A percentile compares a stretch with the other conserved stretches of the same genome.
These are phyloP conservation scores for Asbolus verrucosus DNA, from an alignment of 1,140 invertebrate species.

Conservation along the genomic window DNA sequence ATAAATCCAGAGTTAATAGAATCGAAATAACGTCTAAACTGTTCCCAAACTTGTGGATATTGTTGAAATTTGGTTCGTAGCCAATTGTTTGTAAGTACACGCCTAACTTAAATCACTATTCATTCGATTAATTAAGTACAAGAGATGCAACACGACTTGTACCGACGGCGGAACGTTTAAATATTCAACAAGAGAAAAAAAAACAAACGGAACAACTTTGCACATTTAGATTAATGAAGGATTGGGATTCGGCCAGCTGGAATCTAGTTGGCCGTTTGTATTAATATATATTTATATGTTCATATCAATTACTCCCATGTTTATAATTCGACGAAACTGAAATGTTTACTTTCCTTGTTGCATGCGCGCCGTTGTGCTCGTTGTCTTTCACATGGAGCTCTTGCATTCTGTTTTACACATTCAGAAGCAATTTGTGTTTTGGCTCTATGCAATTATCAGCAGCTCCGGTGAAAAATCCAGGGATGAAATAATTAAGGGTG, in stretches of 20 bases:
- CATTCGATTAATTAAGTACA: conserved; percentile 62
- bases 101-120: conserved; percentile 61
- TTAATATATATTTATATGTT: conserved; percentile 52
- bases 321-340: conserved; percentile 32
- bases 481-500: too few species aligned
- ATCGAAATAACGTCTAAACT: conserved; percentile 61
- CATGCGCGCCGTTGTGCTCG: neutral
- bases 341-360: neutral
- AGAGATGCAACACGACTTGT: too few species aligned
- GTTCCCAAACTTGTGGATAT: conserved; percentile 60
- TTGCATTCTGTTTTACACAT: conserved; percentile 4
- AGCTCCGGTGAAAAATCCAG: neutral
- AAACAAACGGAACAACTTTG: neutral
- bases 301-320: conserved; percentile 50
- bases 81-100: conserved; percentile 62
- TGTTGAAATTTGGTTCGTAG: conserved; percentile 62
- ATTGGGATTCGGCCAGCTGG: conserved; percentile 1
- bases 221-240: conserved; percentile 34
- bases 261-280: conserved; percentile 47
- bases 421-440: conserved; percentile 4
- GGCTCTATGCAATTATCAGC: neutral
- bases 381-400: neutral
- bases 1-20: conserved; percentile 61
- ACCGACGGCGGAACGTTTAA: neutral
- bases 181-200: conserved; percentile 2